Evolutionary conservation across 1,140 invertebrate genomes (phyloP), one percentile per base, ranked within the genome.

Genomic region (Anoplophora glabripennis): DNA sequence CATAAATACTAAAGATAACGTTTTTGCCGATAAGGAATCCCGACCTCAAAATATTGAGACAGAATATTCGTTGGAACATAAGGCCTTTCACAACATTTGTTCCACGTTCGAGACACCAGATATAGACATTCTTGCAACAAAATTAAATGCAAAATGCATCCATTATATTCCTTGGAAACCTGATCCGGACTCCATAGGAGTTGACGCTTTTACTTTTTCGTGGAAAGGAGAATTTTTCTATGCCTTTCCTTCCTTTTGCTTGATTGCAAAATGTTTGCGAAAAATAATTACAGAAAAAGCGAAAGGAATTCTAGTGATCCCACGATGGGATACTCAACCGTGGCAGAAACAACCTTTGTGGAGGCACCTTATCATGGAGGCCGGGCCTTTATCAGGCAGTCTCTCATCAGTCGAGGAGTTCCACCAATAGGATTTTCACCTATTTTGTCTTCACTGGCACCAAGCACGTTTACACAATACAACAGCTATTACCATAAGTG

Each of bases 1-100:
- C 45, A 69, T 77, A 3, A 71, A 66, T 45, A 70, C 75, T 1
- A 66, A 66, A 47, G 62, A 76, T 17, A 72, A 73, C 48, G 17
- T 54, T 0, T 61, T 51, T 28, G 66, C 70, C 12, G 69, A 73
- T 35, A 18, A 28, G 42, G 53, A 64, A 47, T 71, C 69, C 9
- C 14, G 70, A 17, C 44, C 48, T 3, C 8, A 42, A 17, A 11
- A 7, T 28, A 44, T 11, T 14, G 40, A 53, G 4, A 59, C 57
- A 10, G 57, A 59, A 42, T 59, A 48, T 36, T 7, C 11, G 14
- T n/a, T 47, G 21, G 14, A 14, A 4, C 14, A 28, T n/a, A 8
- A 47, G 46, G 53, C 3, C 12, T 52, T 58, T 58, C 12, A 51
- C 8, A 33, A 3, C 8, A n/a, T 56, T 3, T 52, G 42, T 51